Percentiles rank a stretch among this genome's conserved stretches.
phyloP scores from a whole-genome alignment of 2,113 vertebrate species.

The pig (Sus scrofa) region DNA sequence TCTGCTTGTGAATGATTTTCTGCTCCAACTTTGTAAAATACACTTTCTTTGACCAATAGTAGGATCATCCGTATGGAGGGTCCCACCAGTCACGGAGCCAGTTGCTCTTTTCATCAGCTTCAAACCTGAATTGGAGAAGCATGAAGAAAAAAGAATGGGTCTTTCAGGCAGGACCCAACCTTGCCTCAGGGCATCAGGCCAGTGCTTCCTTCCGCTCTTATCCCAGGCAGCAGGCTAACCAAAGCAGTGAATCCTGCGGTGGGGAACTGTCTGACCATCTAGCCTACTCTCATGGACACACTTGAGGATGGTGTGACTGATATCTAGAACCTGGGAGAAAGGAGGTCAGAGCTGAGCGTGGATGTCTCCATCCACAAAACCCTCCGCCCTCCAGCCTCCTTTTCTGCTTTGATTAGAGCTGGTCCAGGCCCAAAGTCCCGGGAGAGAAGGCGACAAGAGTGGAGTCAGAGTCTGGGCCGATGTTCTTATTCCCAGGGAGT shows the following conservation, averaged over 20 bases:
- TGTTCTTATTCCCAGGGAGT: neutral
- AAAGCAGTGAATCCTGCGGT: constrained; percentile 65
- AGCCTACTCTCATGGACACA: constrained; percentile 78
- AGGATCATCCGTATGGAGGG: constrained; percentile 48
- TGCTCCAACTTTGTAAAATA: neutral
- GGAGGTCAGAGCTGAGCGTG: neutral
- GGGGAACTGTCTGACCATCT: neutral
- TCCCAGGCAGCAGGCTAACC: constrained; percentile 74
- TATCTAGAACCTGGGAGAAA: too few species aligned
- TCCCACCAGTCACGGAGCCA: constrained; percentile 94
- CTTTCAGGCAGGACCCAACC: neutral
- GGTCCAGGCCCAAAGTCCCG: neutral
- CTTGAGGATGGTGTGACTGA: constrained; percentile 76
- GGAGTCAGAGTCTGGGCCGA: neutral
- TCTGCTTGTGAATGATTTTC: neutral
- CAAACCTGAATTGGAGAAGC: constrained; percentile 85
- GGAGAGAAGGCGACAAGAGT: neutral
- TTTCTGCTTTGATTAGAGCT: neutral
- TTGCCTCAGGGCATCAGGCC: neutral
- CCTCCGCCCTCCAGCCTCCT: neutral
- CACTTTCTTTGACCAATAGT: neutral
- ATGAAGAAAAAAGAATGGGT: neutral
- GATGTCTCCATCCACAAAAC: neutral
- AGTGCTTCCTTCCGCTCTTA: neutral
- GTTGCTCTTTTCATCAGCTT: constrained; percentile 89